Percentiles rank a stretch among this genome's conserved stretches.
These are phyloP conservation scores for Anadara kagoshimensis DNA, from an alignment of 1,140 invertebrate species.

Conservation along the genomic window DNA sequence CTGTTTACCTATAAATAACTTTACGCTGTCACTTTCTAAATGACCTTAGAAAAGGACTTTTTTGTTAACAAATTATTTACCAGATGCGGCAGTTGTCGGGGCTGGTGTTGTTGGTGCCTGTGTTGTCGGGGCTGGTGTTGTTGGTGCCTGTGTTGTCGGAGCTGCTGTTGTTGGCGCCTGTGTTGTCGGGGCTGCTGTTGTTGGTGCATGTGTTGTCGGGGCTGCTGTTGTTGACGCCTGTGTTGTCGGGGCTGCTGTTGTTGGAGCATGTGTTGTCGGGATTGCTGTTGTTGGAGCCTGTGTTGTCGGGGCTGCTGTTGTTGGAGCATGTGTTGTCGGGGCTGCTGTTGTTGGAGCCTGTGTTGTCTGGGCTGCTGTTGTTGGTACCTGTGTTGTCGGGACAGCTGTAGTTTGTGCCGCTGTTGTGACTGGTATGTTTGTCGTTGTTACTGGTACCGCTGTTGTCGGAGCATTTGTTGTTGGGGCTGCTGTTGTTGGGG, in stretches of 20 bases:
- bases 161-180: neutral
- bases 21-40: no score
- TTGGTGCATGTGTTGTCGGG: neutral
- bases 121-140: neutral
- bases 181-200: neutral
- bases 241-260: neutral
- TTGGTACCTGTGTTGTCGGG: neutral
- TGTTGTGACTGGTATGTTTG: neutral
- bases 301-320: neutral
- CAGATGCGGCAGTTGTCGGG: neutral
- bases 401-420: neutral
- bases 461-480: neutral
- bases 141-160: neutral
- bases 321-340: neutral
- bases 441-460: neutral
- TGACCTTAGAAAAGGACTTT: no score
- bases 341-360: neutral
- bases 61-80: no score
- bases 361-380: neutral
- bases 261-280: neutral
- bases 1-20: no score
- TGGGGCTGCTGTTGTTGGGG: neutral
- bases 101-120: neutral
- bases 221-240: neutral
- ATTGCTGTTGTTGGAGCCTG: neutral